Conservation (phyloP, 2,113 vertebrate genomes). For the Laticauda laticaudata region DNA sequence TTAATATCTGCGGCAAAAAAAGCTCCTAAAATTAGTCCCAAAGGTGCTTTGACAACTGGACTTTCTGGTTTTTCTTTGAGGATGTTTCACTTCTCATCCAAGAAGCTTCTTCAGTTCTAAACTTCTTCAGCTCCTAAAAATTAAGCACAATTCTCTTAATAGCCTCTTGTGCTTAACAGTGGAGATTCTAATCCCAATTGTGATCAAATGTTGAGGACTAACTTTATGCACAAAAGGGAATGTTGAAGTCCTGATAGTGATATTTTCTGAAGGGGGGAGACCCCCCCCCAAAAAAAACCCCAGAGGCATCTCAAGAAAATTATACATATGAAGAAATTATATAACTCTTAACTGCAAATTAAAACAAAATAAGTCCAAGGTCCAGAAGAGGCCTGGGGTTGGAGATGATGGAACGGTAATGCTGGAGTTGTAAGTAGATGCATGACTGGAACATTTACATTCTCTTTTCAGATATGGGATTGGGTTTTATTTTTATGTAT, state of each 20-base stretch:
- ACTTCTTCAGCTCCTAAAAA: too few relatives aligned
- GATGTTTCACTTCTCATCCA: too few relatives aligned
- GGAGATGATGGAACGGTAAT: background rate
- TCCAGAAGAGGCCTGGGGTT: background rate
- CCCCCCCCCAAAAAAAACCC: background rate
- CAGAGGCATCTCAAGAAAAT: background rate
- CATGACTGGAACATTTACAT: background rate
- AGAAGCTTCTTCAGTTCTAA: too few relatives aligned
- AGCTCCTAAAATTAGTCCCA: too few relatives aligned
- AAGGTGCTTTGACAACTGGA: too few relatives aligned
- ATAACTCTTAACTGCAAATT: background rate
- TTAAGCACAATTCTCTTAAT: too few relatives aligned
- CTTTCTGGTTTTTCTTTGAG: too few relatives aligned
- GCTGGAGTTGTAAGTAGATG: background rate
- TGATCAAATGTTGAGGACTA: too few relatives aligned
- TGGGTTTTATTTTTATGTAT: background rate
- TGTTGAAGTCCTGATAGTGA: background rate
- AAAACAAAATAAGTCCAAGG: background rate
- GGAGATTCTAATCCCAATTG: too few relatives aligned
- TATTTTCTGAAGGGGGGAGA: too few relatives aligned
- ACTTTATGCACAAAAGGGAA: background rate
- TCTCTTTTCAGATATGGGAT: background rate
- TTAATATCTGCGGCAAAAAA: too few relatives aligned
- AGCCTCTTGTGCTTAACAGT: too few relatives aligned
- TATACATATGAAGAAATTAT: background rate